A percentile compares a stretch with the other conserved stretches of the same genome.
Conservation (phyloP, 2,797 vertebrate species). For the Pseudomugil tenellus region DNA sequence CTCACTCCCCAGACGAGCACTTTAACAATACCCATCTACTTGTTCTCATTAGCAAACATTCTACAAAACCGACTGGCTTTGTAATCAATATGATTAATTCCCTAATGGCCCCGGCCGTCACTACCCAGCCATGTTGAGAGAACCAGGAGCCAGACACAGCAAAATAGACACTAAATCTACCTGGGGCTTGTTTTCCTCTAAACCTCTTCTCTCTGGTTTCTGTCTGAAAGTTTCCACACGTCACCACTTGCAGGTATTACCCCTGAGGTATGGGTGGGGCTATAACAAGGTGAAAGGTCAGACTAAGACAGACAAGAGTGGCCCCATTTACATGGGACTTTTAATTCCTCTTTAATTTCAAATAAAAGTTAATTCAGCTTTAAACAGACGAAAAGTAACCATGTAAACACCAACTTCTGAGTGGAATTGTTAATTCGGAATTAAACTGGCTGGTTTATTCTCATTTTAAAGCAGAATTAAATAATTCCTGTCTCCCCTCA, state of each 20-base stretch:
- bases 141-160: constrained; percentile 29
- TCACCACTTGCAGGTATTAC: constrained; percentile 57
- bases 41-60: constrained; percentile 71
- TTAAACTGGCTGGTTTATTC: too few relatives aligned
- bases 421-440: too few relatives aligned
- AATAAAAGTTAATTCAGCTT: too few relatives aligned
- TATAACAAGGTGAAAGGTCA: constrained; percentile 53
- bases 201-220: constrained; percentile 38
- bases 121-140: constrained; percentile 31
- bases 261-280: constrained; percentile 42
- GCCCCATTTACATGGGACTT: too few relatives aligned
- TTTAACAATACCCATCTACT: constrained; percentile 58
- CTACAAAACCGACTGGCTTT: constrained; percentile 44
- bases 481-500: too few relatives aligned
- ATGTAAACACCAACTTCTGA: too few relatives aligned
- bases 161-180: constrained; percentile 50
- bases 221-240: constrained; percentile 32
- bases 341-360: too few relatives aligned
- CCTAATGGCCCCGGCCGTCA: constrained; percentile 63
- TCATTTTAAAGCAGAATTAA: too few relatives aligned
- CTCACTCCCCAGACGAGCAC: constrained; percentile 36
- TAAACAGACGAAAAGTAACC: too few relatives aligned
- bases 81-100: constrained; percentile 77
- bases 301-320: constrained; percentile 44
- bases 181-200: constrained; percentile 40